Conservation (phyloP, 2,888 invertebrate genomes). For the Chesias legatella region DNA sequence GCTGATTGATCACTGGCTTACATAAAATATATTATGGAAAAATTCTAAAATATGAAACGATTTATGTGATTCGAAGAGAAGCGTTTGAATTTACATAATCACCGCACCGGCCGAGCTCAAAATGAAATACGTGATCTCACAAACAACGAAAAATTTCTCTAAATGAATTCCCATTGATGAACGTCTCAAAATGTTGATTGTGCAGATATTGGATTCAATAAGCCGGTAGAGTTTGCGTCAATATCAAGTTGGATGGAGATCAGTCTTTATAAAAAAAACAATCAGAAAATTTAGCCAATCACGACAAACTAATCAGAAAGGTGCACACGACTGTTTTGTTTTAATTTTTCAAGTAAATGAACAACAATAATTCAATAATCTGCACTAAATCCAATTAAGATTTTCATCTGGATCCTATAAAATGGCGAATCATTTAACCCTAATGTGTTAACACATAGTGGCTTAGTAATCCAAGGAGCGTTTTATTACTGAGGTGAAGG, state of each 20-base stretch:
- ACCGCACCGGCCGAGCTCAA: slow-evolving; percentile 48
- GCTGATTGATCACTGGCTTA: slow-evolving; percentile 62
- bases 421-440: too few relatives aligned
- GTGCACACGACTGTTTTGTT: too few relatives aligned
- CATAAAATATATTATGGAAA: slow-evolving; percentile 60
- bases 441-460: not conserved
- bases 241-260: slow-evolving; percentile 7
- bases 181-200: slow-evolving; percentile 22
- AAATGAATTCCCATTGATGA: slow-evolving; percentile 28
- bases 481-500: too few relatives aligned
- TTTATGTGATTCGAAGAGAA: slow-evolving; percentile 64
- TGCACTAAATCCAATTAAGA: too few relatives aligned
- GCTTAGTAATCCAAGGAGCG: not conserved
- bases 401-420: too few relatives aligned
- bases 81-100: slow-evolving; percentile 67
- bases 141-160: slow-evolving; percentile 46
- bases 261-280: not conserved
- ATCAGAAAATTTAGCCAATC: not conserved
- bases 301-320: too few relatives aligned
- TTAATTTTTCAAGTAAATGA: too few relatives aligned
- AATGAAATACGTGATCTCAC: slow-evolving; percentile 66
- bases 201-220: slow-evolving; percentile 16
- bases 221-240: slow-evolving; percentile 6
- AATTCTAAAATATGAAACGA: slow-evolving; percentile 71
- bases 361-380: too few relatives aligned